A percentile compares a stretch with the other conserved stretches of the same genome.
Conservation (phyloP, 2,888 invertebrate genomes). For the Amorpha juglandis region DNA sequence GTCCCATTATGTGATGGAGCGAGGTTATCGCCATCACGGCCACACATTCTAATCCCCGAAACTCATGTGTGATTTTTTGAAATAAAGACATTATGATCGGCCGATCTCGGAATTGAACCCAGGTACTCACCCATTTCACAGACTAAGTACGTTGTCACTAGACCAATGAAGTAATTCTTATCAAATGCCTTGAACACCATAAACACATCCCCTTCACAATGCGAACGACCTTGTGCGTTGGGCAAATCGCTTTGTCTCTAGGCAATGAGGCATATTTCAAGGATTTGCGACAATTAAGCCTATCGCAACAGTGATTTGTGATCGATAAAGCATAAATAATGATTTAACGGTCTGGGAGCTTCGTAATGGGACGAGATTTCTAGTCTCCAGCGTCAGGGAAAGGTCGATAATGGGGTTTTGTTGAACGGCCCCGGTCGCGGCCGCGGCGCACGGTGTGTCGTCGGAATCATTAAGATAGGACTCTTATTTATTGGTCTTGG, state of each 20-base stretch:
- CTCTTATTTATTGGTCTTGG: too few species aligned
- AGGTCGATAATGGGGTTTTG: conserved; percentile 52
- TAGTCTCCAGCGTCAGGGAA: conserved; percentile 52
- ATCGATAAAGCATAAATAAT: conserved; percentile 41
- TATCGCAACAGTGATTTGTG: conserved; percentile 25
- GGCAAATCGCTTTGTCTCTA: conserved; percentile 11
- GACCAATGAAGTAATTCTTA: too few species aligned
- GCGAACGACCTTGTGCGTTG: conserved; percentile 7
- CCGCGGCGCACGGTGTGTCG: too few species aligned
- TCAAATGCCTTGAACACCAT: not conserved
- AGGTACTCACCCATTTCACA: too few species aligned
- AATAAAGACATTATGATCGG: too few species aligned
- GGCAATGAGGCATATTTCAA: conserved; percentile 24
- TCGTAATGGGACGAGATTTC: conserved; percentile 46
- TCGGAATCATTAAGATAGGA: conserved; percentile 30
- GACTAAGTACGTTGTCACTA: too few species aligned
- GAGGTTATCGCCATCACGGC: too few species aligned
- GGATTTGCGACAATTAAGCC: conserved; percentile 28
- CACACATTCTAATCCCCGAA: too few species aligned
- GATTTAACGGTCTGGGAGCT: conserved; percentile 40
- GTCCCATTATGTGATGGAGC: too few species aligned
- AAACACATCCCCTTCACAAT: not conserved
- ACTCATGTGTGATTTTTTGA: too few species aligned
- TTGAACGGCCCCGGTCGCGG: conserved; percentile 37
- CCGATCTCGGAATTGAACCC: too few species aligned